These are phyloP conservation scores for Pogonus chalceus DNA, from an alignment of 1,140 invertebrate species.

Conservation along the genomic window DNA sequence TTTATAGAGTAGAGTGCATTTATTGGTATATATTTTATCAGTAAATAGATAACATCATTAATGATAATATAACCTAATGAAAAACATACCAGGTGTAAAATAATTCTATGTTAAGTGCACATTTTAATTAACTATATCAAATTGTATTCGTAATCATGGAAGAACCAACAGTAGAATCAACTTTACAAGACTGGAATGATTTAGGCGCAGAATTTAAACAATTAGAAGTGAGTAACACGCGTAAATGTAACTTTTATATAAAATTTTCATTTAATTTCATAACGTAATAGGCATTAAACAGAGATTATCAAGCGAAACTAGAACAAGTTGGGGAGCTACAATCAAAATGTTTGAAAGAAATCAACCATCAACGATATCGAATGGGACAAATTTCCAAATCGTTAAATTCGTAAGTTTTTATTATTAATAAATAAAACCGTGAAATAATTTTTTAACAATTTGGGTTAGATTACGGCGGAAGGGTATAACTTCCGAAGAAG, in stretches of 20 bases:
- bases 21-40: not conserved
- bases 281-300: constrained; percentile 57
- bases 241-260: constrained; percentile 23
- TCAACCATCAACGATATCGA: constrained; percentile 82
- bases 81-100: not conserved
- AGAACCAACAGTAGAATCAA: not conserved
- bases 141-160: not conserved
- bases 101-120: not conserved
- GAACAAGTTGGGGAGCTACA: constrained; percentile 75
- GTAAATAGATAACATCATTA: not conserved
- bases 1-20: not conserved
- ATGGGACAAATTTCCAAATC: constrained; percentile 69
- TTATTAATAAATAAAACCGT: not conserved
- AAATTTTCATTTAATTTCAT: constrained; percentile 6
- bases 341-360: constrained; percentile 77
- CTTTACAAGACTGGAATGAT: constrained; percentile 61
- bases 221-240: constrained; percentile 49
- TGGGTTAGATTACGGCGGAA: constrained; percentile 38
- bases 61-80: not conserved
- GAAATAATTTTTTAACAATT: not conserved
- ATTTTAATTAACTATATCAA: not conserved
- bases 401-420: constrained; percentile 60
- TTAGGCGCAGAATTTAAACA: constrained; percentile 63
- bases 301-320: constrained; percentile 72
- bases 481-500: constrained; percentile 37